Conservation (phyloP, 2,797 vertebrate genomes). For the Microchirus variegatus region DNA sequence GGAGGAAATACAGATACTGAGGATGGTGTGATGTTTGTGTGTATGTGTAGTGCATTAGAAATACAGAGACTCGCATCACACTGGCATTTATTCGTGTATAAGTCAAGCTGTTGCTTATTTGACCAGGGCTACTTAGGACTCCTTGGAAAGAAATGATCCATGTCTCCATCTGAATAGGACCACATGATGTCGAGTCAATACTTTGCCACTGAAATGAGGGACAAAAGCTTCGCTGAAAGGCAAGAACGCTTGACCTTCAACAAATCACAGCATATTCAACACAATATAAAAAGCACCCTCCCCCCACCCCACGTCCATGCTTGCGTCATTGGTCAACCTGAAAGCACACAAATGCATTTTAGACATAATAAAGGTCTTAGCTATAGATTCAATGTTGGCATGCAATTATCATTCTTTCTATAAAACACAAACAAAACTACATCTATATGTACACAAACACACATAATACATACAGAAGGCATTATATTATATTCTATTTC, state of each 20-base stretch:
- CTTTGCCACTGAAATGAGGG: slow-evolving; percentile 67
- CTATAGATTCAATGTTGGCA: not conserved
- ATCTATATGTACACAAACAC: too few relatives aligned
- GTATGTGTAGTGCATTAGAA: slow-evolving; percentile 21
- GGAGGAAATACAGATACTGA: slow-evolving; percentile 25
- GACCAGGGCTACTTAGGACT: slow-evolving; percentile 69
- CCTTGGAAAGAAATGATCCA: slow-evolving; percentile 69
- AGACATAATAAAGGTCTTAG: slow-evolving; percentile 8
- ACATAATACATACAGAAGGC: not conserved
- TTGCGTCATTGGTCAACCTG: slow-evolving; percentile 22
- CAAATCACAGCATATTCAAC: slow-evolving; percentile 52
- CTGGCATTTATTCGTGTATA: slow-evolving; percentile 71
- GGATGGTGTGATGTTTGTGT: slow-evolving; percentile 9
- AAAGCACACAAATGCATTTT: slow-evolving; percentile 34
- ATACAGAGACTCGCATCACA: slow-evolving; percentile 56
- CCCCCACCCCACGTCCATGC: slow-evolving; percentile 30
- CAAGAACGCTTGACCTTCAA: slow-evolving; percentile 74
- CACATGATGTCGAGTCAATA: slow-evolving; percentile 76
- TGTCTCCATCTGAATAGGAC: slow-evolving; percentile 71
- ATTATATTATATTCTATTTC: not conserved
- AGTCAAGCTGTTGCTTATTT: slow-evolving; percentile 75
- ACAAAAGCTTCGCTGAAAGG: slow-evolving; percentile 69
- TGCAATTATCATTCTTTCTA: too few relatives aligned
- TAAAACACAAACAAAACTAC: too few relatives aligned
- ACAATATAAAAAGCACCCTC: slow-evolving; percentile 20